Evolutionary conservation across 1,140 invertebrate genomes (phyloP), one percentile per base, ranked within the genome.

Genomic region (Pachyrhynchus sulphureomaculatus): DNA sequence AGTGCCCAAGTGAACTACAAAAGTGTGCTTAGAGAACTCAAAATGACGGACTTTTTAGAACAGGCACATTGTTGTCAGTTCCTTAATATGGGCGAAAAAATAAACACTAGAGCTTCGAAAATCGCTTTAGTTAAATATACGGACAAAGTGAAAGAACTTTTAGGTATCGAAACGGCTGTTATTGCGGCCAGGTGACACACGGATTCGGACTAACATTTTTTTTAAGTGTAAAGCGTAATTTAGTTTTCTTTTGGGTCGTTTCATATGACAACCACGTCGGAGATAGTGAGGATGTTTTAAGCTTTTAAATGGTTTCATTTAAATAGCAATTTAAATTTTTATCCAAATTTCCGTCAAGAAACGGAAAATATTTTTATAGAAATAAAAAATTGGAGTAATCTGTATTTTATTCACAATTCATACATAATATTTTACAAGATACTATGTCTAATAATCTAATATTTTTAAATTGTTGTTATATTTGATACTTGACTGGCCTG

Each of bases 111-210:
- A 20, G 86, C 87, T 17, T 89, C 88, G 20, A 91, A 91, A 75
- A 87, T 92, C 54, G 84, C 87, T n/a, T 83, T 92, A 23, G 86
- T 92, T 54, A 85, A 87, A 68, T 91, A 92, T 78, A 91, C 88
- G 59, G 89, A 92, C 52, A 87, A 84, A 71, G 86, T 92, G 44
- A 83, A 82, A 61, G 83, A 86, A 75, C 79, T 90, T 63, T 74
- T 89, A 39, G 85, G 84, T 71, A 84, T 89, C 48, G 87, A 89
- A 73, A 83, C 80, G 34, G 79, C 85, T 26, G 72, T 83, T 32
- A 81, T 88, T 69, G 83, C 74, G 54, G 71, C 75, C 20, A 82
- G 81, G 77, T 83, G 81, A 83, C 81, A 79, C 44, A 52, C 21
- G 37, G 1, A 36, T 29, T 15, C 5, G 32, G 10, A 23, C 23